Evolutionary conservation across 1,140 invertebrate genomes (phyloP).

Genomic region (Dreissena polymorpha): DNA sequence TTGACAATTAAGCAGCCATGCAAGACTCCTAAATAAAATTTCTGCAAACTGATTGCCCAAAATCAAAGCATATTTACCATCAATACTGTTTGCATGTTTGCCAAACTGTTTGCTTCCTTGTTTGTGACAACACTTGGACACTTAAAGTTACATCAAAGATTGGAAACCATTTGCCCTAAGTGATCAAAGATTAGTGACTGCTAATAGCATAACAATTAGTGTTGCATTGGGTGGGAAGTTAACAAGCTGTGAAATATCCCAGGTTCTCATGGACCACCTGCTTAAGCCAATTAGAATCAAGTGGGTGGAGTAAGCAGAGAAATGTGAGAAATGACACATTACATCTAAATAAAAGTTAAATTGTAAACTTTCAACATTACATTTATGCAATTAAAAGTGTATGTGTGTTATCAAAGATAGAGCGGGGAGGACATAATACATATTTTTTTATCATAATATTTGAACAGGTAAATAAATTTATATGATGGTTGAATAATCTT

Average conservation of each 20-base stretch:
- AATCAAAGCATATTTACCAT: too few relatives aligned
- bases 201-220: neutral
- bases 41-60: too few relatives aligned
- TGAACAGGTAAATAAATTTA: too few relatives aligned
- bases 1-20: too few relatives aligned
- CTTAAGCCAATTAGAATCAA: neutral
- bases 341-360: slow-evolving; percentile 3
- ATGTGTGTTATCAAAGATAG: too few relatives aligned
- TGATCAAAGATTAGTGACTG: neutral
- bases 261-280: neutral
- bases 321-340: slow-evolving; percentile 37
- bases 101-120: neutral
- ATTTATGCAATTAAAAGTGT: too few relatives aligned
- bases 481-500: too few relatives aligned
- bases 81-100: too few relatives aligned
- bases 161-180: neutral
- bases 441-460: too few relatives aligned
- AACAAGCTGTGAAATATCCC: neutral
- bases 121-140: neutral
- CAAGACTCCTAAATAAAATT: too few relatives aligned
- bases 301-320: slow-evolving; percentile 7
- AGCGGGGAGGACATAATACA: too few relatives aligned
- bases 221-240: neutral
- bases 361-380: too few relatives aligned
- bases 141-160: slow-evolving; percentile 2